Percentiles rank a stretch among this genome's conserved stretches.
Conservation (phyloP, 2,797 vertebrate genomes). For the Gymnoscopelus braueri region DNA sequence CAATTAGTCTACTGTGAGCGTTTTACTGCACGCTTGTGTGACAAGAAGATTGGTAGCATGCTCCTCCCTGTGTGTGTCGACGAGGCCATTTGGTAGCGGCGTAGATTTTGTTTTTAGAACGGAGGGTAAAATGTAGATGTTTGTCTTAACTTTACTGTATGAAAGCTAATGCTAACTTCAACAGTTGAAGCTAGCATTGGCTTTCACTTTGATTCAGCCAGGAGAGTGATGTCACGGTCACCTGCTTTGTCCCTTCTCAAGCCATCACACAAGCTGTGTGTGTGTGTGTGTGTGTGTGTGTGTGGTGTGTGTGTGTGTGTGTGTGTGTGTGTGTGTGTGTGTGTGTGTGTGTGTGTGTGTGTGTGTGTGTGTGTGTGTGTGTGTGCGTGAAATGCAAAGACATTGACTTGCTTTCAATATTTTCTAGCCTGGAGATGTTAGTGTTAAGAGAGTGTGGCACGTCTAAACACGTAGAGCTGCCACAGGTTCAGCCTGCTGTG, state of each 20-base stretch:
- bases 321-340: neutral
- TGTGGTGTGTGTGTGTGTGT: neutral
- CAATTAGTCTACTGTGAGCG: too few species aligned
- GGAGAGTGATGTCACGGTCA: too few species aligned
- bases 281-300: neutral
- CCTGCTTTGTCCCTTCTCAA: too few species aligned
- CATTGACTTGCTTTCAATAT: constrained; percentile 40
- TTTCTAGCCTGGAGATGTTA: constrained; percentile 26
- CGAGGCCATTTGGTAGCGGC: too few species aligned
- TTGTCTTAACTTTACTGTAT: too few species aligned
- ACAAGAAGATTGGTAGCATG: neutral
- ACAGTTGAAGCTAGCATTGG: too few species aligned
- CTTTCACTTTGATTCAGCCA: too few species aligned
- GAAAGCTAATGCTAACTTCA: too few species aligned
- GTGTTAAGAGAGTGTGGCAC: constrained; percentile 24
- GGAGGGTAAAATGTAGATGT: too few species aligned
- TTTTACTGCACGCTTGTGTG: neutral
- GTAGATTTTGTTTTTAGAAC: too few species aligned
- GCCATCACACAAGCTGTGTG: neutral
- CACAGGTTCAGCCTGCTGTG: constrained; percentile 23
- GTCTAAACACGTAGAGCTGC: constrained; percentile 58
- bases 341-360: neutral
- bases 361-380: neutral
- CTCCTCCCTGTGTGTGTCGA: neutral
- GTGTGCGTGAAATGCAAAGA: constrained; percentile 1